These are phyloP conservation scores for Pangasius larnaudii DNA, from an alignment of 2,797 vertebrate species.

Conservation along the genomic window DNA sequence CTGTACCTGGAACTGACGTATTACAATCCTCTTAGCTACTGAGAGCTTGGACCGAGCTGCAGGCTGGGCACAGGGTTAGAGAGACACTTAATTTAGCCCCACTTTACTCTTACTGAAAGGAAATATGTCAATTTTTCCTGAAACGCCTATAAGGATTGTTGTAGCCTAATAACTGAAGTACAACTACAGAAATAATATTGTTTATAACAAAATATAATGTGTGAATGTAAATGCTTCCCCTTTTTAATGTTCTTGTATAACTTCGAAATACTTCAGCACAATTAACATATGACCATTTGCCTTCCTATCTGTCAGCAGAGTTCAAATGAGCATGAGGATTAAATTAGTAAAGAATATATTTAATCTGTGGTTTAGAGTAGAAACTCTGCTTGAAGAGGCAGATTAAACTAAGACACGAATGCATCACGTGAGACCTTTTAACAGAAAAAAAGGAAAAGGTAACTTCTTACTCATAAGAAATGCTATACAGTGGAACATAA, in stretches of 20 bases:
- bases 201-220: background rate
- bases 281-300: slow-evolving; percentile 14
- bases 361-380: slow-evolving; percentile 31
- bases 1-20: slow-evolving; percentile 57
- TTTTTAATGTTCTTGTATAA: background rate
- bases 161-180: background rate
- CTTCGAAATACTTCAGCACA: background rate
- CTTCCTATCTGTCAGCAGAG: slow-evolving; percentile 1
- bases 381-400: slow-evolving; percentile 3
- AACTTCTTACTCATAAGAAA: background rate
- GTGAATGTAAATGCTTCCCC: background rate
- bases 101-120: slow-evolving; percentile 5
- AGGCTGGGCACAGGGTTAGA: background rate
- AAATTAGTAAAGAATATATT: slow-evolving; percentile 12
- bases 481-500: background rate
- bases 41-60: slow-evolving; percentile 12
- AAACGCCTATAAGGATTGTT: background rate
- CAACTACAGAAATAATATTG: slow-evolving; percentile 12
- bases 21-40: slow-evolving; percentile 74
- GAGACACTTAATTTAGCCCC: background rate
- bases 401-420: slow-evolving; percentile 2
- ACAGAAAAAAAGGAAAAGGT: background rate
- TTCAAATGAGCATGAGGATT: slow-evolving; percentile 21
- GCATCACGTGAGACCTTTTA: background rate
- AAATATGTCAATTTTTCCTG: background rate